Conservation (phyloP, 2,113 vertebrate genomes). For the Tricholaema leucomelas region DNA sequence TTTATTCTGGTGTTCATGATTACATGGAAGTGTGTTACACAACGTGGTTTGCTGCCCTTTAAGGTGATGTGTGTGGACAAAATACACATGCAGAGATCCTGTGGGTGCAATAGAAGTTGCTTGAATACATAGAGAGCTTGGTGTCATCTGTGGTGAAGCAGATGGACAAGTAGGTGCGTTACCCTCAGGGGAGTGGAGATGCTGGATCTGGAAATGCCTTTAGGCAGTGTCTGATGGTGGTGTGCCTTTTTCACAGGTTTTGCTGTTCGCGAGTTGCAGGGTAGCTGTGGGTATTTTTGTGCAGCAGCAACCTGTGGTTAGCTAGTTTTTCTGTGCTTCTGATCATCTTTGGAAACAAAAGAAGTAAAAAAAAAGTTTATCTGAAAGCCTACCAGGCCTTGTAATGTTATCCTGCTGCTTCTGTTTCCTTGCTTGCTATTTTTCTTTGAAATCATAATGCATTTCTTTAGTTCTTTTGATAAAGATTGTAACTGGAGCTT, state of each 20-base stretch:
- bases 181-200: neutral
- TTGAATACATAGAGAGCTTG: neutral
- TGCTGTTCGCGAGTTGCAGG: neutral
- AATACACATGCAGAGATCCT: rapidly evolving
- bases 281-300: neutral
- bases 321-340: neutral
- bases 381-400: neutral
- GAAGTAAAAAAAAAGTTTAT: neutral
- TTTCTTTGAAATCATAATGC: constrained; percentile 12
- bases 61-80: neutral
- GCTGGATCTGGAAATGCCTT: neutral
- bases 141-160: neutral
- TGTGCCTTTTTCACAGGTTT: neutral
- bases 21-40: neutral
- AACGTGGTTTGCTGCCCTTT: neutral
- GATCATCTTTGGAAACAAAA: neutral
- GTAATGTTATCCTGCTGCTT: neutral
- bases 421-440: neutral
- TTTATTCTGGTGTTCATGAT: neutral
- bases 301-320: neutral
- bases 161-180: neutral
- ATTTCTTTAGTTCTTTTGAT: neutral
- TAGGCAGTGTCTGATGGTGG: neutral
- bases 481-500: constrained; percentile 11
- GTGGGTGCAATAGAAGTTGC: neutral